These are phyloP conservation scores for Hetaerina americana DNA, from an alignment of 1,140 invertebrate genomes.

Conservation along the genomic window DNA sequence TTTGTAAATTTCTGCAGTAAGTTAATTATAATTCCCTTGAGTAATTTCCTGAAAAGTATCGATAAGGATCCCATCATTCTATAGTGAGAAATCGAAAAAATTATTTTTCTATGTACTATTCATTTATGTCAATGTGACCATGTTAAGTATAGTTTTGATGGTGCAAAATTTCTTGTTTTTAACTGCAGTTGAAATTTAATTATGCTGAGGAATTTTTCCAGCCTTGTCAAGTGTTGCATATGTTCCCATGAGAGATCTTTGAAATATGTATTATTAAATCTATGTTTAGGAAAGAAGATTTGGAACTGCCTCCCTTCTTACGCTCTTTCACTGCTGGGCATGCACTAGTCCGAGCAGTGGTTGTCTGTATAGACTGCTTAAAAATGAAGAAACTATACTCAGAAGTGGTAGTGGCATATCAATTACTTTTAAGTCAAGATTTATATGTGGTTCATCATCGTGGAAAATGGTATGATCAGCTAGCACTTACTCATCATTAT, in stretches of 20 bases:
- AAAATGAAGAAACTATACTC: neutral
- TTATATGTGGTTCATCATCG: conserved; percentile 3
- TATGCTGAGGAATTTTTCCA: too few relatives aligned
- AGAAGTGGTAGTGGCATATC: neutral
- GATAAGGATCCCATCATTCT: too few relatives aligned
- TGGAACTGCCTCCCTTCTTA: neutral
- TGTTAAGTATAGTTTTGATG: neutral
- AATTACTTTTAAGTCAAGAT: conserved; percentile 3
- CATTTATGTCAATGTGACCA: neutral
- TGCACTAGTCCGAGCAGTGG: neutral
- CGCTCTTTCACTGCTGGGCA: neutral
- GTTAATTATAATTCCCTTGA: too few relatives aligned
- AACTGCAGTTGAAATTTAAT: too few relatives aligned
- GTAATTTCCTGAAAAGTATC: too few relatives aligned
- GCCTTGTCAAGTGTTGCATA: too few relatives aligned
- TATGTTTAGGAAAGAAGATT: neutral
- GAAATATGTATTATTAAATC: neutral
- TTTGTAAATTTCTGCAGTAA: too few relatives aligned
- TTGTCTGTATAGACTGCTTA: neutral
- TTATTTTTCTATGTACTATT: neutral
- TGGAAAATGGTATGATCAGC: conserved; percentile 9
- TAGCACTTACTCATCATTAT: neutral
- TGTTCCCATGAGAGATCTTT: too few relatives aligned
- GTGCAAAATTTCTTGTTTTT: neutral
- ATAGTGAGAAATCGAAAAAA: too few relatives aligned